Evolutionary conservation across 2,113 vertebrate species (phyloP), one percentile per base, ranked within the genome.

Genomic region (Limanda limanda): DNA sequence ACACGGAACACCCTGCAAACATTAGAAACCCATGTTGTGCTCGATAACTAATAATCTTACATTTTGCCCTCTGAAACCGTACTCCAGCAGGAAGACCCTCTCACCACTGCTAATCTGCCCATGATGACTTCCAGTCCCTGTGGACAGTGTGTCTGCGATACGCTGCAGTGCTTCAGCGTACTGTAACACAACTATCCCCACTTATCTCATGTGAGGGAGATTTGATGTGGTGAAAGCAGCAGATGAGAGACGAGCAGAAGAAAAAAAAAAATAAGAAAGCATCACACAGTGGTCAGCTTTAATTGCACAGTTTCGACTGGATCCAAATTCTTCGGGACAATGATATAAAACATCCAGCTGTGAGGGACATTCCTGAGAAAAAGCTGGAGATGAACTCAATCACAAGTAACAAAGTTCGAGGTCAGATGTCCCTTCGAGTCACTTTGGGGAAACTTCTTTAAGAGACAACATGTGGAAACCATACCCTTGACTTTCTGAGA

Each of bases 401-500:
- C 66, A 54, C 68, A 12, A 68, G 64, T 58, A 64, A 71, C 57
- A 81, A 51, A 51, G 15, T 18, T 18, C 4, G 5, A 13, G 75
- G 85, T 89, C 74, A 79, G 72, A 62, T 63, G 66, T 79, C 69
- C 75, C 63, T 78, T 55, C 68, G 74, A 68, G 85, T 88, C 71
- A 75, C 72, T 84, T 74, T 63, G 58, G 78, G n/a, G 62, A 11
- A 74, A 60, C 64, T 31, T 35, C 77, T 73, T 70, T 59, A 76
- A 83, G 82, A 24, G 74, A 64, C 74, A 72, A 84, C 74, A 71
- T 54, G 62, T 60, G 62, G 73, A 15, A 54, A 20, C 20, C 21
- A 31, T 31, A n/a, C 51, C 51, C 7, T n/a, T 10, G 51, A 14
- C 20, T 20, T n/a, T 54, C 51, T 54, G 51, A n/a, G 51, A 89